These are phyloP conservation scores for Epizoanthus stellaris DNA, from an alignment of 92 coral and sea anemone genomes.

Conservation along the genomic window DNA sequence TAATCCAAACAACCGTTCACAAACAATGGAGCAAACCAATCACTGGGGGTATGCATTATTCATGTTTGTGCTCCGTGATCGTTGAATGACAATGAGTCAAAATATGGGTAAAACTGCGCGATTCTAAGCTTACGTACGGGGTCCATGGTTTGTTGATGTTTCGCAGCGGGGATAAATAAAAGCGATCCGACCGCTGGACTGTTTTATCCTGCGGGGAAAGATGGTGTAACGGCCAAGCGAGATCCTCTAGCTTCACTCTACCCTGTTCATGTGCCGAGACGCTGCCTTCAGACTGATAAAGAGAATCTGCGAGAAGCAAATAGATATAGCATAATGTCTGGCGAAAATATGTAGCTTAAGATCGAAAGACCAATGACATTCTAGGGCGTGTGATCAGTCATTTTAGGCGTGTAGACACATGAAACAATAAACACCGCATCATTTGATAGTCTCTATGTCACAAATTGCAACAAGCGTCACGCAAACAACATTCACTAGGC, in stretches of 20 bases:
- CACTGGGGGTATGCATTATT: conserved; percentile 78
- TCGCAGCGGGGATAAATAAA: conserved; percentile 41
- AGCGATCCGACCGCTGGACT: conserved; percentile 1
- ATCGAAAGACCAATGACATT: conserved; percentile 34
- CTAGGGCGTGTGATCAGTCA: conserved; percentile 43
- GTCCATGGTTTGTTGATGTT: conserved; percentile 46
- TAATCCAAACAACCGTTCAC: conserved; percentile 44
- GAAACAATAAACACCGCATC: conserved; percentile 24
- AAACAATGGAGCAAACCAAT: conserved; percentile 63
- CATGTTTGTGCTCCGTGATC: conserved; percentile 71
- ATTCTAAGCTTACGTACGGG: conserved; percentile 37
- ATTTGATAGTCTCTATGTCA: conserved; percentile 24
- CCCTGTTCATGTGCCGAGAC: conserved; percentile 17
- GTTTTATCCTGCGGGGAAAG: conserved; percentile 17
- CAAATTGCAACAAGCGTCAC: conserved; percentile 19
- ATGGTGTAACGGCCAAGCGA: conserved; percentile 19
- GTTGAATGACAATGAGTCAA: conserved; percentile 45
- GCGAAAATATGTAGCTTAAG: conserved; percentile 26
- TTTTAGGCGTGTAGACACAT: conserved; percentile 20
- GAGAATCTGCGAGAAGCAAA: conserved; percentile 26
- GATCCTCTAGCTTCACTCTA: neutral
- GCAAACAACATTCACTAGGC: conserved; percentile 20
- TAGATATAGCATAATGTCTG: conserved; percentile 38
- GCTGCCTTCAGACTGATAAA: neutral
- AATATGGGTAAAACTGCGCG: conserved; percentile 28